phyloP scores from a whole-genome alignment of 1,140 invertebrate genomes.

The Solenopsis fugax region DNA sequence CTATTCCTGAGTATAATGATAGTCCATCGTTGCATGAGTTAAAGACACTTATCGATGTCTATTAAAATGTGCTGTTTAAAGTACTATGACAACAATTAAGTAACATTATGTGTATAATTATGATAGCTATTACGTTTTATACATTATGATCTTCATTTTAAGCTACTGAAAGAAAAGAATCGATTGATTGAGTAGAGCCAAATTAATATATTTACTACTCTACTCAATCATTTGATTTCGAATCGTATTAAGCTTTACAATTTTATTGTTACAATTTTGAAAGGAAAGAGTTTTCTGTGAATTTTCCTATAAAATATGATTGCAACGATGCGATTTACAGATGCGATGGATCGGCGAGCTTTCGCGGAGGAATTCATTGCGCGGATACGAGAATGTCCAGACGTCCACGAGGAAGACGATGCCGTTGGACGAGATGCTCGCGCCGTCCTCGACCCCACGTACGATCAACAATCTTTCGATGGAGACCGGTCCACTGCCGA shows the following conservation, averaged over 20 bases:
- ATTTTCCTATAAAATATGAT: background rate
- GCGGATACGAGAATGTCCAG: constrained; percentile 83
- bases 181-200: too few species aligned
- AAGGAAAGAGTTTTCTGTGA: background rate
- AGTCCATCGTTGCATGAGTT: background rate
- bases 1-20: too few species aligned
- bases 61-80: background rate
- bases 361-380: constrained; percentile 84
- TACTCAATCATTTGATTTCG: too few species aligned
- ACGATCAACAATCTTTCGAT: constrained; percentile 85
- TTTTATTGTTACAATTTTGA: too few species aligned
- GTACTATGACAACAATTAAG: background rate
- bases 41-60: background rate
- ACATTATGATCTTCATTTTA: background rate
- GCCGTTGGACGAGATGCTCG: constrained; percentile 80
- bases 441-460: constrained; percentile 82
- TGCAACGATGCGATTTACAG: constrained; percentile 68
- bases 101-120: background rate
- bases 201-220: too few species aligned
- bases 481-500: constrained; percentile 83
- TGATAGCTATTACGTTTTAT: background rate
- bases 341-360: constrained; percentile 86
- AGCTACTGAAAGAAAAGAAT: background rate
- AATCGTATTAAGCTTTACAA: too few species aligned
- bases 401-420: constrained; percentile 77